These are phyloP conservation scores for Gopherus flavomarginatus DNA, from an alignment of 2,113 vertebrate genomes.

Conservation along the genomic window DNA sequence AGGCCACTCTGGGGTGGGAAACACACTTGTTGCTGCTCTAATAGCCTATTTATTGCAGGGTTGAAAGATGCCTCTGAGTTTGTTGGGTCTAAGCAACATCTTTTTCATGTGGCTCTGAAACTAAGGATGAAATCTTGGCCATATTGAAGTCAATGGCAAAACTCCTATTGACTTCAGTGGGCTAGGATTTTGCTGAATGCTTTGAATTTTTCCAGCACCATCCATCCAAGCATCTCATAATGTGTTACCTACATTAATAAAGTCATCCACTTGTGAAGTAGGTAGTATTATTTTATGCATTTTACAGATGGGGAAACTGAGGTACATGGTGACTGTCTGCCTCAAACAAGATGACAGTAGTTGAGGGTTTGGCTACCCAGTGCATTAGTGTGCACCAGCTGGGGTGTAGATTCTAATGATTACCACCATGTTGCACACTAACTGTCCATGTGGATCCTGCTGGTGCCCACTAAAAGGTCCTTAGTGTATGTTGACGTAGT, in stretches of 20 bases:
- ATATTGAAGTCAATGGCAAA: background rate
- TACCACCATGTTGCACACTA: background rate
- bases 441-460: background rate
- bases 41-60: background rate
- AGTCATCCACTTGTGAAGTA: background rate
- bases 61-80: background rate
- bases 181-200: background rate
- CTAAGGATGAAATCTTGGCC: background rate
- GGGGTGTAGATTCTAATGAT: background rate
- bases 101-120: slow-evolving; percentile 2
- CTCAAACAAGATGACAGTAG: background rate
- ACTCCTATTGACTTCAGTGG: background rate
- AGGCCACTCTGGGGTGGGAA: background rate
- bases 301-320: background rate
- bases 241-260: background rate
- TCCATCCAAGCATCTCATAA: background rate
- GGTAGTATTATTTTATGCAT: background rate
- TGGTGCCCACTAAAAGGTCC: background rate
- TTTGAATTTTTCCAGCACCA: rapidly evolving
- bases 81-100: background rate
- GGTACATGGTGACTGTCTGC: background rate
- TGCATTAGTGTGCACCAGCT: background rate
- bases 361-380: background rate
- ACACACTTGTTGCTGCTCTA: background rate
- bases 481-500: background rate